Evolutionary conservation across 2,797 vertebrate genomes (phyloP).

Genomic region (Erithacus rubecula): DNA sequence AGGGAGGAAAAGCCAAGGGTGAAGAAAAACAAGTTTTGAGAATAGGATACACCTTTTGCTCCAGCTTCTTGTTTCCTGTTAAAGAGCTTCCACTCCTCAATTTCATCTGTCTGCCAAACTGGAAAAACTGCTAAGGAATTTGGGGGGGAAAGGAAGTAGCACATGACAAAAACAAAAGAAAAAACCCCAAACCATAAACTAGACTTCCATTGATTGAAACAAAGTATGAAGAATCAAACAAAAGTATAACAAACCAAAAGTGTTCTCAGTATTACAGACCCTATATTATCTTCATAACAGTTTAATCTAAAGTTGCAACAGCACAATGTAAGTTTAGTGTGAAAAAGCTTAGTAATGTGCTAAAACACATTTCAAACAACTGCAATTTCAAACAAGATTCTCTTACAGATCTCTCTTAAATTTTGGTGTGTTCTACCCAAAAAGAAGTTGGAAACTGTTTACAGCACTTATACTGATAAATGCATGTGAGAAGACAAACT

Average conservation of each 20-base stretch:
- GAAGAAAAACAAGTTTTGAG: background rate
- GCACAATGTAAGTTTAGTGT: background rate
- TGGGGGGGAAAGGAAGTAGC: fast-evolving
- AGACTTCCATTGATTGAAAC: background rate
- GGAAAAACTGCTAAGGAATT: background rate
- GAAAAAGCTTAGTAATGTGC: background rate
- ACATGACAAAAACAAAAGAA: background rate
- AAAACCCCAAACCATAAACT: fast-evolving
- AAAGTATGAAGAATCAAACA: background rate
- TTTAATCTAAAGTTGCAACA: background rate
- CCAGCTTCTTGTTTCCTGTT: background rate
- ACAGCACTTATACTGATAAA: background rate
- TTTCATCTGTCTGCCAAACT: background rate
- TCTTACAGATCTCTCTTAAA: background rate
- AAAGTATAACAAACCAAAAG: background rate
- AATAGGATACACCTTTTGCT: background rate
- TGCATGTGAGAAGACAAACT: background rate
- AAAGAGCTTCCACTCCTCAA: background rate
- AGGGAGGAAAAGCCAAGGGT: background rate
- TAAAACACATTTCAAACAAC: background rate
- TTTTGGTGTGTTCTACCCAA: background rate
- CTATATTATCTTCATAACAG: background rate
- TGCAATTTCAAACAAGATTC: background rate
- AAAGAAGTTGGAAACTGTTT: background rate
- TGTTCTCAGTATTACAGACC: background rate